phyloP scores from a whole-genome alignment of 1,140 invertebrate species.

The Brachionus sp. region DNA sequence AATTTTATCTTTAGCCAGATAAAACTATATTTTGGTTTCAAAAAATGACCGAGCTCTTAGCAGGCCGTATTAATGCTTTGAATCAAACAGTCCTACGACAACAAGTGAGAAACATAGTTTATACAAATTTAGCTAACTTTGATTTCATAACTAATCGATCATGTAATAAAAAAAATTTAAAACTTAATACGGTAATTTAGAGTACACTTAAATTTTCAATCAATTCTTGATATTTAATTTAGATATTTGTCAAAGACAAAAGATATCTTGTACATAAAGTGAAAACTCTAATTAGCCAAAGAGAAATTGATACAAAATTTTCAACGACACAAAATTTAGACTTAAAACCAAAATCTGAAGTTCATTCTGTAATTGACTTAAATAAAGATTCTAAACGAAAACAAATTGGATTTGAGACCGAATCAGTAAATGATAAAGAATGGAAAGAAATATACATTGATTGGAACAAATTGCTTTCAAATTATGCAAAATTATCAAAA shows the following conservation, averaged over 20 bases:
- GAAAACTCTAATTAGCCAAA: neutral
- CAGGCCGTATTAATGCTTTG: neutral
- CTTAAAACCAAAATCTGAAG: neutral
- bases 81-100: neutral
- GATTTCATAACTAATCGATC: neutral
- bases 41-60: neutral
- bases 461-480: neutral
- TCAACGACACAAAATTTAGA: neutral
- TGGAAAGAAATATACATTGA: conserved; percentile 37
- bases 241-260: neutral
- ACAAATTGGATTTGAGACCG: conserved; percentile 30
- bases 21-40: neutral
- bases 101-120: neutral
- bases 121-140: neutral
- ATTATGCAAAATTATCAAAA: conserved; percentile 44
- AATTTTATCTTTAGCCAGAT: neutral
- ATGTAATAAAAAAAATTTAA: neutral
- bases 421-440: conserved; percentile 20
- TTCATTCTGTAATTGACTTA: neutral
- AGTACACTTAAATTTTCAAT: neutral
- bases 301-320: neutral
- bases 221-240: neutral
- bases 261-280: neutral
- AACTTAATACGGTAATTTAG: neutral
- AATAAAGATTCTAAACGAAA: conserved; percentile 13